Percentiles rank a stretch among this genome's conserved stretches.
Evolutionary conservation across 2,797 vertebrate species (phyloP).

Genomic region (Clarias pachynema): DNA sequence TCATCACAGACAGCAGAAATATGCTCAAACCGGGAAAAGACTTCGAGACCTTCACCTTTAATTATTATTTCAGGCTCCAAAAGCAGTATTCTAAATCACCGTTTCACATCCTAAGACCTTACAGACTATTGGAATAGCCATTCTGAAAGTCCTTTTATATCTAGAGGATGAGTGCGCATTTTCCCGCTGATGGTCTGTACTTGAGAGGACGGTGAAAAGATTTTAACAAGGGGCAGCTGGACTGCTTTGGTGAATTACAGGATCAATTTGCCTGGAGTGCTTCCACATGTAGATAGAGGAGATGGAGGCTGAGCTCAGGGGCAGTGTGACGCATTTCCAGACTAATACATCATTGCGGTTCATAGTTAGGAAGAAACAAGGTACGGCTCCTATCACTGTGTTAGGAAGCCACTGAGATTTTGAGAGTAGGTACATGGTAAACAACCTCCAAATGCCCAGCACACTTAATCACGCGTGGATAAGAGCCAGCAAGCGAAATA

Average conservation of each 20-base stretch:
- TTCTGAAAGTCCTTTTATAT: slow-evolving; percentile 1
- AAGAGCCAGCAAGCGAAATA: neutral
- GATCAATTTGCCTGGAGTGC: slow-evolving; percentile 40
- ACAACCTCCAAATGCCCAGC: neutral
- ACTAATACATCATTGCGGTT: neutral
- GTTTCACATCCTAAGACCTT: neutral
- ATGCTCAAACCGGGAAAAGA: neutral
- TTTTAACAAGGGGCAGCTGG: slow-evolving; percentile 39
- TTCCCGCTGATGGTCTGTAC: slow-evolving; percentile 2
- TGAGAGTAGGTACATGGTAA: neutral
- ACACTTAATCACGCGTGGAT: neutral
- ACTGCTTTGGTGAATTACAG: slow-evolving; percentile 39
- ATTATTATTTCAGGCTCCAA: neutral
- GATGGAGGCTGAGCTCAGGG: slow-evolving; percentile 10
- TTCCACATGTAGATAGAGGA: slow-evolving; percentile 23
- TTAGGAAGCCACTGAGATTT: neutral
- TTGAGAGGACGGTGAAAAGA: slow-evolving; percentile 34
- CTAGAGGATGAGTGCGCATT: slow-evolving; percentile 22
- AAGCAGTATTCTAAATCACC: neutral
- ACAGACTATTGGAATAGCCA: neutral
- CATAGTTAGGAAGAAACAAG: neutral
- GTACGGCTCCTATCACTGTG: neutral
- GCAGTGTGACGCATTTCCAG: neutral
- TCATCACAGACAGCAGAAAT: neutral
- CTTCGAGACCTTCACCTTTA: neutral